A percentile compares a stretch with the other conserved stretches of the same genome.
These are phyloP conservation scores for Tipula lateralis DNA, from an alignment of 2,888 invertebrate species.

Conservation along the genomic window DNA sequence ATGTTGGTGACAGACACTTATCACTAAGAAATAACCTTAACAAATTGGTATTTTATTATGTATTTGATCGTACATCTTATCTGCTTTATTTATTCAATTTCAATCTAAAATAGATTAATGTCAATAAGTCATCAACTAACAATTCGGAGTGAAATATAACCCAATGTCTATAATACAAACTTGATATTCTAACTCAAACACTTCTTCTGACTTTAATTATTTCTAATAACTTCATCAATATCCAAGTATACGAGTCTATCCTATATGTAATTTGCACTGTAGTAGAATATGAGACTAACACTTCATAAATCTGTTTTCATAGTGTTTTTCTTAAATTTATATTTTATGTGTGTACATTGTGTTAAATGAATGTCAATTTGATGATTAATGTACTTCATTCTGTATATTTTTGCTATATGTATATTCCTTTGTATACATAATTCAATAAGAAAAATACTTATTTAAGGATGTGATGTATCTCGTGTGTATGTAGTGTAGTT, in stretches of 20 bases:
- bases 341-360: not conserved
- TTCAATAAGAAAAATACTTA: not conserved
- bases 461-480: not conserved
- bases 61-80: too few species aligned
- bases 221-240: not conserved
- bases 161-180: not conserved
- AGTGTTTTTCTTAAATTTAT: not conserved
- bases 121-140: not conserved
- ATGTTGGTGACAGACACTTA: too few species aligned
- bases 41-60: too few species aligned
- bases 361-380: not conserved
- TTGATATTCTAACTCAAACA: not conserved
- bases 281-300: not conserved
- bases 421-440: not conserved
- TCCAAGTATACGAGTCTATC: not conserved
- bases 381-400: not conserved
- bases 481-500: not conserved
- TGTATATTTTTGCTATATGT: not conserved
- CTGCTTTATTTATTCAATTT: too few species aligned
- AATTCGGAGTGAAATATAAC: not conserved
- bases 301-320: not conserved
- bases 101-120: not conserved
- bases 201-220: not conserved
- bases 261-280: not conserved
- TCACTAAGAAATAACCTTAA: too few species aligned